A percentile compares a stretch with the other conserved stretches of the same genome.
Evolutionary conservation across 2,113 vertebrate genomes (phyloP).

Genomic region (Ptilorrhoa leucosticta): DNA sequence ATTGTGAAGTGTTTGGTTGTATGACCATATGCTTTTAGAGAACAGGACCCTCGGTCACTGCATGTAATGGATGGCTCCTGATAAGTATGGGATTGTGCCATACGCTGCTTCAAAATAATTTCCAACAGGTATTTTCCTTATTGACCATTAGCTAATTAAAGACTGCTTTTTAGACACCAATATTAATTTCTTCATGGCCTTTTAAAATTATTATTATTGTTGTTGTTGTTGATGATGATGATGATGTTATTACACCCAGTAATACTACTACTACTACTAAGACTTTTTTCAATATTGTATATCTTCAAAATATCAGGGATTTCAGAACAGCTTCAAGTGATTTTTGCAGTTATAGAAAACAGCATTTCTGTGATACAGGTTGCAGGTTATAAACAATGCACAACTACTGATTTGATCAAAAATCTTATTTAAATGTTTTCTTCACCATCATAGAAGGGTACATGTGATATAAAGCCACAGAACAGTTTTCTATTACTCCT

Average conservation of each 20-base stretch:
- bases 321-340: neutral
- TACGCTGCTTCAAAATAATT: neutral
- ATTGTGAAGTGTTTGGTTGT: neutral
- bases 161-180: neutral
- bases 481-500: neutral
- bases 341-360: neutral
- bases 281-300: neutral
- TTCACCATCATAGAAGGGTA: neutral
- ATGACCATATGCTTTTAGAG: neutral
- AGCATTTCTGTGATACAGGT: neutral
- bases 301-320: neutral
- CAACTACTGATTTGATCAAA: neutral
- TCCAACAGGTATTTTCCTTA: neutral
- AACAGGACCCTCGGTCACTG: neutral
- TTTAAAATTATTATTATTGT: neutral
- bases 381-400: neutral
- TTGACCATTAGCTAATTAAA: neutral
- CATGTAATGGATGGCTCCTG: neutral
- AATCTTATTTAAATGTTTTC: neutral
- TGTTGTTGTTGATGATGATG: neutral
- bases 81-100: rapidly evolving
- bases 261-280: neutral
- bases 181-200: neutral
- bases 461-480: neutral
- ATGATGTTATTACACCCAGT: neutral